Evolutionary conservation across 2,888 invertebrate species (phyloP), one percentile per base, ranked within the genome.

Genomic region (Mongoloraphidia duomilia): DNA sequence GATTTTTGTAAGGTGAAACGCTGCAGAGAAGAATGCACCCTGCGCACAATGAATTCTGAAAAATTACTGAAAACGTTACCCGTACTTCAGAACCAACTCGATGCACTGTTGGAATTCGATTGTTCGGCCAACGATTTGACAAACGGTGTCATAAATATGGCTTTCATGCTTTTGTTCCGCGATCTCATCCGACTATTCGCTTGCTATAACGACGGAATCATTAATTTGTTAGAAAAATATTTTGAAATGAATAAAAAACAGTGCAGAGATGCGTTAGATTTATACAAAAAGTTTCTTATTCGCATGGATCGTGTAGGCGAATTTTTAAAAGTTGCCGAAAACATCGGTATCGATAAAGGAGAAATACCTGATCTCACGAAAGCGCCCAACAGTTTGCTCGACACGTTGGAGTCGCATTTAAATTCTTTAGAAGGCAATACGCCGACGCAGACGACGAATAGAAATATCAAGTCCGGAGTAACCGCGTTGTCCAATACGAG

Each of bases 181-280:
- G 98, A 99, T 79, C 83, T 99, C 65, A 99, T 99, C 65, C 82
- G 98, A 53, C 70, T 86, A 52, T 99, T 99, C 74, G 98, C 98
- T 52, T 96, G 97, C 71, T 99, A 99, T 76, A 99, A 99, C 72
- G 99, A 99, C 71, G 98, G 97, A 57, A 94, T 97, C 58, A 98
- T 98, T 61, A 98, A 97, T 74, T 79, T 98, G 57, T 72, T 98
- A 70, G 98, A 98, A 74, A 98, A 98, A 71, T 98, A 94, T 74
- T 99, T 99, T 71, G 96, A 96, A 69, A 96, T 98, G 96, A 97
- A 96, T 72, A 98, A 97, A 71, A 99, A 99, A 72, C 94, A 96
- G 69, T 94, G 94, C 63, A 82, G 94, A 57, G 97, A 99, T 64
- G 97, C 96, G 58, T 78, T 99, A 68, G 97, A 98, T 67, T 80